phyloP scores from a whole-genome alignment of 92 coral and sea anemone species.

The Zoanthus sociatus region DNA sequence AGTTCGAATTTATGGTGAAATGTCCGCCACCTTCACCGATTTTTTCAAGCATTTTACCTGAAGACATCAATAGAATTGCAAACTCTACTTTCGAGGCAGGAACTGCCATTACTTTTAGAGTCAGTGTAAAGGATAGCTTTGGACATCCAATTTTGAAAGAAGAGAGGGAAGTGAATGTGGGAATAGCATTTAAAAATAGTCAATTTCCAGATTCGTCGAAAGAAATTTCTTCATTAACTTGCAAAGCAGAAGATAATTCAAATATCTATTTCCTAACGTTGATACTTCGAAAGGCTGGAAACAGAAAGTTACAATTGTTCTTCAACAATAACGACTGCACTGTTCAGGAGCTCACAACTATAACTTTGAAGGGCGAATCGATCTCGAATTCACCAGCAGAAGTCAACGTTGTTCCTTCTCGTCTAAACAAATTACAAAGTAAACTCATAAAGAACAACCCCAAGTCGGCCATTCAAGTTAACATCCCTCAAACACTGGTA shows the following conservation, averaged over 20 bases:
- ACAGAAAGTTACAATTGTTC: background rate
- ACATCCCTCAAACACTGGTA: background rate
- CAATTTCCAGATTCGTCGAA: background rate
- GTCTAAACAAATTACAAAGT: slow-evolving; percentile 1
- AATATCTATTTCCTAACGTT: background rate
- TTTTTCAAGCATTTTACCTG: background rate
- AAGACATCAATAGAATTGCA: background rate
- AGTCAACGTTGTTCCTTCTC: slow-evolving; percentile 5
- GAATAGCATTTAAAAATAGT: background rate
- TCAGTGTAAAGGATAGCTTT: slow-evolving; percentile 23
- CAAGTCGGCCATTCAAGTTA: background rate
- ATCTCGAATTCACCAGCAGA: background rate
- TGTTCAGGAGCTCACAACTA: background rate
- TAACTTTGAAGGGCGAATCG: background rate
- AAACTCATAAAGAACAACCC: background rate
- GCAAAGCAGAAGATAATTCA: background rate
- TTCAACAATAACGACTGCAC: background rate
- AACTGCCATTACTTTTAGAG: slow-evolving; percentile 25
- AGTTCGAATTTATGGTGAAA: background rate
- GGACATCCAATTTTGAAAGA: slow-evolving; percentile 8
- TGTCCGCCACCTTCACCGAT: background rate
- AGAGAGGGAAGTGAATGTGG: background rate
- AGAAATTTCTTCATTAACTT: background rate
- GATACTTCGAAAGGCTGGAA: background rate
- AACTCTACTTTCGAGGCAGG: slow-evolving; percentile 37